phyloP scores from a whole-genome alignment of 2,113 vertebrate genomes.

The Ophiodon elongatus region DNA sequence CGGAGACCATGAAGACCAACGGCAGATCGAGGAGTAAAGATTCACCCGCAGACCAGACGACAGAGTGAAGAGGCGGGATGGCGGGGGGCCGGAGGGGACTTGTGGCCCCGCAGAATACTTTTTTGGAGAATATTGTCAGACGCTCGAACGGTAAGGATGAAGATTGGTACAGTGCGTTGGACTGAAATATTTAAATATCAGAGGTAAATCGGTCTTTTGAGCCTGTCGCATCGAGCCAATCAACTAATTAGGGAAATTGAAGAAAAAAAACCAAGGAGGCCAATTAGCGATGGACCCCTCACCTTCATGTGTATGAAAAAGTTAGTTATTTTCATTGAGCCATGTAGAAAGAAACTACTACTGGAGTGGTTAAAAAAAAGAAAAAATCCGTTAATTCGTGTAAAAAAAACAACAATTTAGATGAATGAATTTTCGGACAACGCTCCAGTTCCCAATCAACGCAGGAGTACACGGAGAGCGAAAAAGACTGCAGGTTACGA shows the following conservation, averaged over 20 bases:
- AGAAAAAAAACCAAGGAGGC: neutral
- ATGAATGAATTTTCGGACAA: neutral
- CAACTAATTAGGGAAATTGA: slow-evolving; percentile 1
- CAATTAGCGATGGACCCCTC: neutral
- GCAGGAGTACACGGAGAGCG: slow-evolving; percentile 3
- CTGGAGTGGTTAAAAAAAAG: neutral
- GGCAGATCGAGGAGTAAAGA: slow-evolving; percentile 51
- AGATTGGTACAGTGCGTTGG: neutral
- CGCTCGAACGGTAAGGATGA: slow-evolving; percentile 92
- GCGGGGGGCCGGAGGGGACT: slow-evolving; percentile 95
- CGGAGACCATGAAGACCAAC: slow-evolving; percentile 84
- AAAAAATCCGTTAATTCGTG: neutral
- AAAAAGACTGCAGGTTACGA: slow-evolving; percentile 19
- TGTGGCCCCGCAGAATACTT: slow-evolving; percentile 97
- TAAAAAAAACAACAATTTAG: neutral
- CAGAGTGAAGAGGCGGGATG: slow-evolving; percentile 87
- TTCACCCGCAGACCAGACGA: slow-evolving; percentile 70
- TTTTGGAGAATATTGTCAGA: slow-evolving; percentile 96
- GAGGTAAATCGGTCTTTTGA: neutral
- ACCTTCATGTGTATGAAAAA: neutral
- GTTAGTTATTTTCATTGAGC: slow-evolving; percentile 6
- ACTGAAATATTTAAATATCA: neutral
- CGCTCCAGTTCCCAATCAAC: neutral
- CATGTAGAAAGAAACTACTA: neutral
- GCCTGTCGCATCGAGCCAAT: neutral